These are phyloP conservation scores for Epicauta chinensis DNA, from an alignment of 1,140 invertebrate species.

Conservation along the genomic window DNA sequence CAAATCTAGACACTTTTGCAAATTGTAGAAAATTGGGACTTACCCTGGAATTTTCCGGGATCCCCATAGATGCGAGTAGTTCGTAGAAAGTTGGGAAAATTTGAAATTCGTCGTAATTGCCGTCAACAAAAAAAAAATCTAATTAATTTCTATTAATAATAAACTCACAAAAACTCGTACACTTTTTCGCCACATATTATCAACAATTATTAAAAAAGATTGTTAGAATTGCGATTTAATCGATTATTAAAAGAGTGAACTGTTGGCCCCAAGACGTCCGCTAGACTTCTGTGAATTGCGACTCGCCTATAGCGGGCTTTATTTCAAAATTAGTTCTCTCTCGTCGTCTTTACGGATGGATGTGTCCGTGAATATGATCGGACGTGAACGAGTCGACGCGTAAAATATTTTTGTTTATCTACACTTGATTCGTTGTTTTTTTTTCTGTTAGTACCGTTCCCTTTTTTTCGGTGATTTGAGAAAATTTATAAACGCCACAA, in stretches of 20 bases:
- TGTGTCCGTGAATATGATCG: conserved; percentile 1
- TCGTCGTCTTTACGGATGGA: no score
- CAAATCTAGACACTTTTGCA: no score
- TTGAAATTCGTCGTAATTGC: no score
- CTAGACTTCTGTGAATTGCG: conserved; percentile 12
- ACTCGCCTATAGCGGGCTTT: conserved; percentile 15
- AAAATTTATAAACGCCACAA: no score
- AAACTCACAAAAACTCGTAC: conserved; percentile 12
- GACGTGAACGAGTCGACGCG: conserved; percentile 8
- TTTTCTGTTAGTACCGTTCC: no score
- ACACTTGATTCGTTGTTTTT: no score
- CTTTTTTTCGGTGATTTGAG: no score
- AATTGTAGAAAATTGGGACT: conserved; percentile 1
- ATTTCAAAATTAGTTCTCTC: conserved; percentile 17
- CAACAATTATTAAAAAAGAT: no score
- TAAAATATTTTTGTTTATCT: conserved; percentile 10
- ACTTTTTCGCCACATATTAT: conserved; percentile 15
- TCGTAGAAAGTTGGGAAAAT: no score
- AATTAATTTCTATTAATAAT: no score
- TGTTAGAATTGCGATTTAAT: neutral
- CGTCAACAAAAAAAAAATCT: no score
- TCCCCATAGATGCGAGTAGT: conserved; percentile 4
- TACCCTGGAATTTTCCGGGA: conserved; percentile 8
- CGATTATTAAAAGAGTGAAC: neutral
- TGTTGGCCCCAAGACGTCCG: conserved; percentile 8